Percentiles rank a stretch among this genome's conserved stretches.
phyloP scores from a whole-genome alignment of 2,113 vertebrate genomes.

The Centropus bengalensis region DNA sequence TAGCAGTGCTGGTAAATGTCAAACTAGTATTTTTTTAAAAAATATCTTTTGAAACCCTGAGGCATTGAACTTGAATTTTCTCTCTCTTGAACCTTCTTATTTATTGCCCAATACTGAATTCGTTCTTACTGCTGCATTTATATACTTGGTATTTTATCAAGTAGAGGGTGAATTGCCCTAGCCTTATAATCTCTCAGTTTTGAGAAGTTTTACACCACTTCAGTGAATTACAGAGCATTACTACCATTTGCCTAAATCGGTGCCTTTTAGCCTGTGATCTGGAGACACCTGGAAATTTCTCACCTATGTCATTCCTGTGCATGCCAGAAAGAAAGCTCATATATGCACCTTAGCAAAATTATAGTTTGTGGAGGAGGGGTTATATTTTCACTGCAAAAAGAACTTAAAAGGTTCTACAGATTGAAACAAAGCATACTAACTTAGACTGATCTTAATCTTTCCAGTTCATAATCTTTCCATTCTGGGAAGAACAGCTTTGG shows the following conservation, averaged over 20 bases:
- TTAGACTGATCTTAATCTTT: neutral
- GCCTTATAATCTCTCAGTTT: neutral
- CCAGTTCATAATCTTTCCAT: too few species aligned
- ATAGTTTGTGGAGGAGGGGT: too few species aligned
- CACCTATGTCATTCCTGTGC: neutral
- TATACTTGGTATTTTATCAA: neutral
- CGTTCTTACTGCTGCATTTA: neutral
- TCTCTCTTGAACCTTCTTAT: neutral
- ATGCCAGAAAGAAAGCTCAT: neutral
- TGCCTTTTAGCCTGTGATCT: neutral
- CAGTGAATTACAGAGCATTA: neutral
- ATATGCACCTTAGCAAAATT: neutral
- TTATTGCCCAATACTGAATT: neutral
- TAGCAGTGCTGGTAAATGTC: constrained; percentile 45
- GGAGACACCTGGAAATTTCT: neutral
- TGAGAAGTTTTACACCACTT: neutral
- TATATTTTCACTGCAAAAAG: neutral
- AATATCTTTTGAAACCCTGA: constrained; percentile 15
- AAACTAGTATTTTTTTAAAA: neutral
- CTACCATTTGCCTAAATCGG: neutral
- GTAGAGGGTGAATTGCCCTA: neutral
- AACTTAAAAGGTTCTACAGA: neutral
- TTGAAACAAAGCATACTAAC: neutral
- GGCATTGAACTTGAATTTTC: neutral
- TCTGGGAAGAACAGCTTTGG: neutral